Evolutionary conservation across 1,140 invertebrate species (phyloP).

Genomic region (Episyrphus balteatus): DNA sequence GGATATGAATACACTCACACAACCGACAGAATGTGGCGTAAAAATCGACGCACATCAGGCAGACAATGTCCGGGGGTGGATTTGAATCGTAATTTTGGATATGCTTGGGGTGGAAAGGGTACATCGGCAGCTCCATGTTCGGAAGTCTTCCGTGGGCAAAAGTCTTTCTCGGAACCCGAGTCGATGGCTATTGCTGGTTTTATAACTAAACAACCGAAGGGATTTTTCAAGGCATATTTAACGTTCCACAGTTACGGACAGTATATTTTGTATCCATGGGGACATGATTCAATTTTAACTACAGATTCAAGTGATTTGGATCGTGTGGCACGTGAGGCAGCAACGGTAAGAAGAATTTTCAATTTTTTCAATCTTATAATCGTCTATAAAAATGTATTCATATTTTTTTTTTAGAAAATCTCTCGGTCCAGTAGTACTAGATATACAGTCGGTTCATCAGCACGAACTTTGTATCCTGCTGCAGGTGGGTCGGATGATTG

Average conservation of each 20-base stretch:
- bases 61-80: constrained; percentile 61
- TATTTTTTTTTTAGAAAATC: constrained; percentile 45
- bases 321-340: constrained; percentile 55
- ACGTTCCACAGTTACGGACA: constrained; percentile 84
- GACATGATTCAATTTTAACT: constrained; percentile 57
- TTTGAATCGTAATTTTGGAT: constrained; percentile 72
- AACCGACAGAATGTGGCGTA: constrained; percentile 68
- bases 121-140: constrained; percentile 81
- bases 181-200: constrained; percentile 57
- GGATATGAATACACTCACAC: constrained; percentile 76
- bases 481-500: constrained; percentile 83
- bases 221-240: constrained; percentile 59
- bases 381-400: not conserved
- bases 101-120: constrained; percentile 69
- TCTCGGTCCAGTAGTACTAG: constrained; percentile 47
- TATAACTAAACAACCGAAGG: constrained; percentile 38
- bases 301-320: constrained; percentile 61
- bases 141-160: constrained; percentile 79
- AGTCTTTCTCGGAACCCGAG: constrained; percentile 87
- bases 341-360: constrained; percentile 38
- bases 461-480: constrained; percentile 64
- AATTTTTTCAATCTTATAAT: not conserved
- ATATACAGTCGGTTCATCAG: constrained; percentile 66
- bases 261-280: constrained; percentile 77
- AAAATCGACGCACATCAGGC: constrained; percentile 51